A percentile compares a stretch with the other conserved stretches of the same genome.
Evolutionary conservation across 2,113 vertebrate species (phyloP).

Genomic region (Madoqua kirkii): DNA sequence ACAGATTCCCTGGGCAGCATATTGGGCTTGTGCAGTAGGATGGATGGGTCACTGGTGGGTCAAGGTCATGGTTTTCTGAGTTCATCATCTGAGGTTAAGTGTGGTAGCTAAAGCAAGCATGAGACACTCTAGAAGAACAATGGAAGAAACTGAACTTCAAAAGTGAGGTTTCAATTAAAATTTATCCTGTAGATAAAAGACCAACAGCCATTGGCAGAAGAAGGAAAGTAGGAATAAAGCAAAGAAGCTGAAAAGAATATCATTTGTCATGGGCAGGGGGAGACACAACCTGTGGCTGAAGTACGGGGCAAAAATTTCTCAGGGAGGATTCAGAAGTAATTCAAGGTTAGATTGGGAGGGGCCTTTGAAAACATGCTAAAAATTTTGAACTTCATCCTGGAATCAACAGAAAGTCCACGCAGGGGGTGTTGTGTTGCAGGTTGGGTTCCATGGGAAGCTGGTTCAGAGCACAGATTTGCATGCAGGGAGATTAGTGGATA

Average conservation of each 20-base stretch:
- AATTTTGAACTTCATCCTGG: neutral
- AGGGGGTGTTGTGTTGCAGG: fast-evolving
- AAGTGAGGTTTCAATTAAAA: neutral
- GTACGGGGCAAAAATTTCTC: neutral
- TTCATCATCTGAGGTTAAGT: neutral
- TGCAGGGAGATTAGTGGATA: neutral
- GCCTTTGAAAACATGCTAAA: neutral
- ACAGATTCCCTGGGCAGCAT: neutral
- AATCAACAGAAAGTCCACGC: neutral
- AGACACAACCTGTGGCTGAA: neutral
- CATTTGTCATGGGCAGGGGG: neutral
- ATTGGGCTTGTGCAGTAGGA: neutral
- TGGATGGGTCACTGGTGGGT: neutral
- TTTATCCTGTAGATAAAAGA: neutral
- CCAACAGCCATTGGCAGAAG: neutral
- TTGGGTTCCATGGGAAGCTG: neutral
- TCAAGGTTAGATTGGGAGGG: neutral
- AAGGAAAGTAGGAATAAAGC: neutral
- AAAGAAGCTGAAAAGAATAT: neutral
- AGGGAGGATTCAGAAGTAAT: neutral
- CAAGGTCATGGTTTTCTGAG: neutral
- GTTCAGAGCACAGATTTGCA: neutral
- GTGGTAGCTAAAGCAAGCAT: neutral
- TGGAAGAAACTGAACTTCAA: neutral
- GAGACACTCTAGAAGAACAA: neutral